Evolutionary conservation across 2,888 invertebrate species (phyloP).

Genomic region (Microctonus brassicae): DNA sequence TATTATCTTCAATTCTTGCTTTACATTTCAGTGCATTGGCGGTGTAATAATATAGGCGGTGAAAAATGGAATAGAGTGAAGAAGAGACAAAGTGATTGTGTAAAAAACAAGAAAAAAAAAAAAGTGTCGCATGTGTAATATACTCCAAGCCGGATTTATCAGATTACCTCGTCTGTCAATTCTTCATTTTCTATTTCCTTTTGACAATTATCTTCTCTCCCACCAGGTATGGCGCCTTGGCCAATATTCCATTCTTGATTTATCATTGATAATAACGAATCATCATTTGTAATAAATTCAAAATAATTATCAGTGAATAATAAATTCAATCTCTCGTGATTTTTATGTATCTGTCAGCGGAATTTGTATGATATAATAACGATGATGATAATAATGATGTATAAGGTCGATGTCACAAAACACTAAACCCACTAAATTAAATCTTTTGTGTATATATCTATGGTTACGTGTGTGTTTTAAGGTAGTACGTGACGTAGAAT

Average conservation of each 20-base stretch:
- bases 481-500: slow-evolving; percentile 29
- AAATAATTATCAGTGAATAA: not conserved
- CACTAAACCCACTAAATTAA: not conserved
- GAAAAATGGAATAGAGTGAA: no score
- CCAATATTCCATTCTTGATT: slow-evolving; percentile 37
- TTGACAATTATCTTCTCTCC: slow-evolving; percentile 15
- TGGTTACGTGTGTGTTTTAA: not conserved
- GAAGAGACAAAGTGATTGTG: no score
- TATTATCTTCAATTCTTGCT: not conserved
- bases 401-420: slow-evolving; percentile 10
- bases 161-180: slow-evolving; percentile 27
- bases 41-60: no score
- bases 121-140: not conserved
- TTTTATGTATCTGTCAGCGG: no score
- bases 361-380: not conserved
- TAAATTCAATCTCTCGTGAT: no score
- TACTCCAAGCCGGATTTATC: slow-evolving; percentile 28
- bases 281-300: not conserved
- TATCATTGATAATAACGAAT: slow-evolving; percentile 40
- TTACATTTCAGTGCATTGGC: not conserved
- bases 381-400: not conserved
- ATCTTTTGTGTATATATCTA: not conserved
- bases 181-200: slow-evolving; percentile 8
- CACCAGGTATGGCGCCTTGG: slow-evolving; percentile 32
- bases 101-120: not conserved